Evolutionary conservation across 2,797 vertebrate species (phyloP).

Genomic region (Aeoliscus strigatus): DNA sequence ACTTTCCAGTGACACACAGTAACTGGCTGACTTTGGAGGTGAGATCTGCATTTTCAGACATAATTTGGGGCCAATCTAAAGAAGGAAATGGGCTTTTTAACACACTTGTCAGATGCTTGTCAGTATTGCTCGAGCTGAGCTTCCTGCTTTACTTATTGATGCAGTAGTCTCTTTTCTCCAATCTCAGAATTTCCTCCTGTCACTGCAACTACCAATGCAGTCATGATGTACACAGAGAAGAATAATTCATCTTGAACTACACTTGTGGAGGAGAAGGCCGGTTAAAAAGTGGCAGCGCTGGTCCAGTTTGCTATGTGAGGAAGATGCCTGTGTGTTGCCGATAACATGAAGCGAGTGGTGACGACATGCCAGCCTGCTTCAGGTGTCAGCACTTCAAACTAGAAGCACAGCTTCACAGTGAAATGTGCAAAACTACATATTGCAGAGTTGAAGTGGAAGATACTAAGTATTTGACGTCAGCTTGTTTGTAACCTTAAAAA

Average conservation of each 20-base stretch:
- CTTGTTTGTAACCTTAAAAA: constrained; percentile 33
- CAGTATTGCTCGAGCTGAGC: not conserved
- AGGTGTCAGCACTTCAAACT: constrained; percentile 70
- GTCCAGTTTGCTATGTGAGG: constrained; percentile 47
- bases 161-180: constrained; percentile 15
- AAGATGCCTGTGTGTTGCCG: constrained; percentile 57
- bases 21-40: not conserved
- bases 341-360: constrained; percentile 54
- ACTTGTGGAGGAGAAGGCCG: constrained; percentile 21
- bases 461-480: constrained; percentile 44
- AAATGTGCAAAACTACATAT: constrained; percentile 39
- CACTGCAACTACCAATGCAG: constrained; percentile 9
- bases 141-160: not conserved
- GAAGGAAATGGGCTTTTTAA: constrained; percentile 6
- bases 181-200: constrained; percentile 24
- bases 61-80: not conserved
- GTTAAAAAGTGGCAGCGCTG: constrained; percentile 36
- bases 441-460: constrained; percentile 57
- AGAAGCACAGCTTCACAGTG: constrained; percentile 36
- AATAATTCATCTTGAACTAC: constrained; percentile 41
- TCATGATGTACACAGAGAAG: constrained; percentile 24
- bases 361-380: constrained; percentile 53
- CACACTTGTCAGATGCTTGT: constrained; percentile 8
- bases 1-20: constrained; percentile 5
- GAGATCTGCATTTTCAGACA: not conserved